Conservation (phyloP, 2,888 invertebrate species). For the Strigamia crassipes region DNA sequence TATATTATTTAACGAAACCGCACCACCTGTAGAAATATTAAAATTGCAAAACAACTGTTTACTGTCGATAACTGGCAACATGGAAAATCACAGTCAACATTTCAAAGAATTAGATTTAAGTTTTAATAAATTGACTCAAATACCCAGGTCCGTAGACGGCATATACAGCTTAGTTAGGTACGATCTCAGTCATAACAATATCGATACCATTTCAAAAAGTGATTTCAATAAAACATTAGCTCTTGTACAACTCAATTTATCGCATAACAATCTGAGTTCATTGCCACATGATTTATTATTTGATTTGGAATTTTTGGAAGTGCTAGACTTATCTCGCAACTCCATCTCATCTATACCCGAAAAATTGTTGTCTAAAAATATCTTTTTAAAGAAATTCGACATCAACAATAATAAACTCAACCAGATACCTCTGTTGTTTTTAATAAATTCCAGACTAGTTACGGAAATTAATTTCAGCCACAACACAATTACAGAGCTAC, state of each 20-base stretch:
- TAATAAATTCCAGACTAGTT: neutral
- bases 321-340: neutral
- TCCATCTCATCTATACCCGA: neutral
- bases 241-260: neutral
- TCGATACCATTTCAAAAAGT: neutral
- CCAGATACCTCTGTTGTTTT: neutral
- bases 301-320: neutral
- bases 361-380: neutral
- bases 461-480: no score
- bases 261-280: neutral
- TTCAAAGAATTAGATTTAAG: neutral
- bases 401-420: neutral
- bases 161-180: no score
- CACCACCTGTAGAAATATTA: neutral
- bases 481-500: no score
- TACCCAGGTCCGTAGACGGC: neutral
- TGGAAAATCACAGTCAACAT: neutral
- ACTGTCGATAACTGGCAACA: neutral
- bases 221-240: neutral
- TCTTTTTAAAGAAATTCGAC: neutral
- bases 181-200: neutral
- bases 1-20: neutral
- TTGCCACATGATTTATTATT: neutral
- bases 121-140: neutral
- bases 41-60: neutral